Percentiles rank a stretch among this genome's conserved stretches.
Evolutionary conservation across 2,888 invertebrate species (phyloP).

Genomic region (Agrenia bidenticulata): DNA sequence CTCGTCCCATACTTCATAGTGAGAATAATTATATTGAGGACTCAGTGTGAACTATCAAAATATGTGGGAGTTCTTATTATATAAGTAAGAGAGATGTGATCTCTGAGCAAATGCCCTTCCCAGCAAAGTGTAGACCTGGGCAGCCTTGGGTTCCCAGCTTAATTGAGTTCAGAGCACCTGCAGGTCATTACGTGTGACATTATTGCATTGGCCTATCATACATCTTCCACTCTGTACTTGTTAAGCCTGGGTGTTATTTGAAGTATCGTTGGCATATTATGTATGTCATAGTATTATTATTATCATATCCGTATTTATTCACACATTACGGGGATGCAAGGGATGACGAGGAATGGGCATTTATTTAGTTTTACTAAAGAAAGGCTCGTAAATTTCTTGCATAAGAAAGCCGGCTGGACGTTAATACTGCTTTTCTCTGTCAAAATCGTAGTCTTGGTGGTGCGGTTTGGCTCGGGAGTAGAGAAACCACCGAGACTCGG

Average conservation of each 20-base stretch:
- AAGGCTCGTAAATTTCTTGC: slow-evolving; percentile 27
- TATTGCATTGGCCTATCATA: slow-evolving; percentile 14
- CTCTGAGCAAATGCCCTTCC: too few species aligned
- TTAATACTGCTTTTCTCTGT: slow-evolving; percentile 34
- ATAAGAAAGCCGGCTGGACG: slow-evolving; percentile 34
- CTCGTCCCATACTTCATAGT: too few species aligned
- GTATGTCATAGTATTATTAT: too few species aligned
- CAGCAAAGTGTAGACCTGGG: too few species aligned
- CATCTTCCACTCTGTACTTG: not conserved
- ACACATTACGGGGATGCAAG: too few species aligned
- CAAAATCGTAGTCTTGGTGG: slow-evolving; percentile 5
- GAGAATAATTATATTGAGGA: too few species aligned
- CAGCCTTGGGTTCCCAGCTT: slow-evolving; percentile 1
- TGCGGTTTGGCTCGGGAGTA: not conserved
- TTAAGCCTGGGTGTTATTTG: not conserved
- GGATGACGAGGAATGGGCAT: not conserved
- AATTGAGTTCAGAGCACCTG: slow-evolving; percentile 16
- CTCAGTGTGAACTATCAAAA: too few species aligned
- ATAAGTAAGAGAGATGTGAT: too few species aligned
- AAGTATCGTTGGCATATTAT: too few species aligned
- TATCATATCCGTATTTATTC: too few species aligned
- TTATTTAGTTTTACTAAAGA: slow-evolving; percentile 13
- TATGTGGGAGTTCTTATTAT: too few species aligned
- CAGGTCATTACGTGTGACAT: slow-evolving; percentile 18
- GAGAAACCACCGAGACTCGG: not conserved